These are phyloP conservation scores for Ennomos quercinarius DNA, from an alignment of 2,888 invertebrate genomes.

Conservation along the genomic window DNA sequence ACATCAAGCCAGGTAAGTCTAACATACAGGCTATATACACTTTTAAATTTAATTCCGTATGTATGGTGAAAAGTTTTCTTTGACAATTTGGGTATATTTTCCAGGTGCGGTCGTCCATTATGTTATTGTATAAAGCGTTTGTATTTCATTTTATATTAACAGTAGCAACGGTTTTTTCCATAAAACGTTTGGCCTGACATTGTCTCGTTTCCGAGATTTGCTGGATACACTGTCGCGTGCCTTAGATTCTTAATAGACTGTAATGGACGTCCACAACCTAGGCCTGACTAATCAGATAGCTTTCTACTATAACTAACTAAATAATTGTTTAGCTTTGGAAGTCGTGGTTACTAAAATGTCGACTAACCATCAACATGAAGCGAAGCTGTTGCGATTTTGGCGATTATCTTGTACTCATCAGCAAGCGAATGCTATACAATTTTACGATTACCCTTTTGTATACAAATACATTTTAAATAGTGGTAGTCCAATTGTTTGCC, in stretches of 20 bases:
- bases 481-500: no score
- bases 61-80: neutral
- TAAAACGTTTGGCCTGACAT: no score
- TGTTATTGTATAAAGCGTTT: no score
- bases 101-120: neutral
- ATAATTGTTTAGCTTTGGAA: constrained; percentile 19
- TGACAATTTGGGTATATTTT: neutral
- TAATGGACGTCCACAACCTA: constrained; percentile 2
- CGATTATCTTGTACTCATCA: no score
- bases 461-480: no score
- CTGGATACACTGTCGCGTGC: no score
- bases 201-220: no score
- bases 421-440: no score
- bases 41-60: neutral
- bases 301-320: constrained; percentile 8
- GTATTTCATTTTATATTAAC: no score
- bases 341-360: constrained; percentile 13
- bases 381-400: neutral
- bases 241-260: neutral
- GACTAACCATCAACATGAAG: neutral
- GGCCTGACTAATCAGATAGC: constrained; percentile 4
- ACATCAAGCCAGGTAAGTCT: constrained; percentile 52
- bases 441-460: no score
- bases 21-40: no score
- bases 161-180: no score